Evolutionary conservation across 2,888 invertebrate species (phyloP), one percentile per base, ranked within the genome.

Genomic region (Alcis repandata): DNA sequence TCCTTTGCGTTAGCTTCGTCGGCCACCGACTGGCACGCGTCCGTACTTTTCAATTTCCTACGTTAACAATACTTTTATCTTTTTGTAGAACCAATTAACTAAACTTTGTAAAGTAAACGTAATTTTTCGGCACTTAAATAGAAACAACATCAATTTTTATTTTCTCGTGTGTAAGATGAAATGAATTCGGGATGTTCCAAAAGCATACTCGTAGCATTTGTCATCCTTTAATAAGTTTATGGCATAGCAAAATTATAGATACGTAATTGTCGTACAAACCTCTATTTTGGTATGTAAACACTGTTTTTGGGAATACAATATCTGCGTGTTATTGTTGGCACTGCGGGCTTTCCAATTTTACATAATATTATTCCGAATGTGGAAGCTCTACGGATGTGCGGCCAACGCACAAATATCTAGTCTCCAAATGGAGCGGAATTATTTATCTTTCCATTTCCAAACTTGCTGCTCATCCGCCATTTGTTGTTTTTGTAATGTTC

Each of bases 391-490:
- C 71, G 65, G 70, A 75, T 75, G 69, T 69, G 67, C 67, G 71
- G 67, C 65, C 65, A 58, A 64, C 57, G 73, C 71, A 77, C 76
- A 80, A 82, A 83, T 79, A 82, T 74, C 74, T 72, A 57, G 40
- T 57, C 41, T 66, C 61, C 59, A 67, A 63, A 63, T 57, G 58
- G 70, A 75, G 74, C 73, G 72, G 76, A 75, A 82, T 83, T 83
- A 83, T 84, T 83, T 83, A 80, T 84, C 73, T 77, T 79, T 71
- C 77, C 71, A 75, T 78, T 76, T 73, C 73, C 73, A 75, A 76
- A 76, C 71, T 77, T 64, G 68, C 58, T 67, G 68, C 73, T 70
- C 72, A 69, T 81, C 72, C 78, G 73, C 72, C 73, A 76, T 78
- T 79, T 79, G 76, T 77, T 80, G 80, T 77, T 76, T 70, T 68